Conservation (phyloP, 2,888 invertebrate species). For the Cylloceria caligata region DNA sequence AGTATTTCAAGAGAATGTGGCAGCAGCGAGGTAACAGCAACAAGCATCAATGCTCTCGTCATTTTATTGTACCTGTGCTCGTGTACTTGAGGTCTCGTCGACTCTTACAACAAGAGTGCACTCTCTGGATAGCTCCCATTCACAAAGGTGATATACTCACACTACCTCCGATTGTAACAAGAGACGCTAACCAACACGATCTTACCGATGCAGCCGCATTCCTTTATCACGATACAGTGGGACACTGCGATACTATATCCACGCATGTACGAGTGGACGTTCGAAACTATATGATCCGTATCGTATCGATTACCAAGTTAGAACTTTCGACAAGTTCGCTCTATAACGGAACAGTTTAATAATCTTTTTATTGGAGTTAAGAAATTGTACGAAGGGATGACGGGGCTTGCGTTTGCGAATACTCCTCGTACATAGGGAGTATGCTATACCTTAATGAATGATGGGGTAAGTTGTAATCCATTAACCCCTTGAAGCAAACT, state of each 20-base stretch:
- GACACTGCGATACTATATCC: background rate
- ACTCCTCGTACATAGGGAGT: too few species aligned
- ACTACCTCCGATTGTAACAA: background rate
- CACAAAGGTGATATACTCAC: slow-evolving; percentile 14
- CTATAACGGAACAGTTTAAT: background rate
- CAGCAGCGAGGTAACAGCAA: slow-evolving; percentile 18
- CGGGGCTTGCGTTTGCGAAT: too few species aligned
- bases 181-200: background rate
- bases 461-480: too few species aligned
- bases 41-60: slow-evolving; percentile 16
- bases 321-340: background rate
- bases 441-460: too few species aligned
- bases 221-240: background rate
- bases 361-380: background rate
- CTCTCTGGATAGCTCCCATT: slow-evolving; percentile 33
- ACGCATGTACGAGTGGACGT: too few species aligned
- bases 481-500: too few species aligned
- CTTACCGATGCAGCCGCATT: background rate
- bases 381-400: background rate
- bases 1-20: slow-evolving; percentile 27
- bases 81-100: slow-evolving; percentile 22
- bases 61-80: background rate
- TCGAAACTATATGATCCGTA: background rate
- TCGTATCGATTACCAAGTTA: background rate
- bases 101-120: slow-evolving; percentile 14